phyloP scores from a whole-genome alignment of 2,888 invertebrate genomes.

The Sturmia bella region DNA sequence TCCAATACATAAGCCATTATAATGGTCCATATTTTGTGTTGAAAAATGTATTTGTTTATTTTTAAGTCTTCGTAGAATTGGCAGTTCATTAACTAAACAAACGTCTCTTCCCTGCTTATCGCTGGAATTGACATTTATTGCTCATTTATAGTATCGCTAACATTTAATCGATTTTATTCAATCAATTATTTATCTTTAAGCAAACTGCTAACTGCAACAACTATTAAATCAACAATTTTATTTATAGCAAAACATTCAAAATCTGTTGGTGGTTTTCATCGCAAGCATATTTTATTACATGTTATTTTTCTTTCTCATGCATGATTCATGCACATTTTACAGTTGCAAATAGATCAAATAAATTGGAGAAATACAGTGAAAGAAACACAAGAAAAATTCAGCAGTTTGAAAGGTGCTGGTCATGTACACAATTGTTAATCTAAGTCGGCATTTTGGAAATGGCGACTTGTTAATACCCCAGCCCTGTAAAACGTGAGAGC shows the following conservation, averaged over 20 bases:
- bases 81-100: too few relatives aligned
- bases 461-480: too few relatives aligned
- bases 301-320: slow-evolving; percentile 1
- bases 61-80: too few relatives aligned
- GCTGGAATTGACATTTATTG: not conserved
- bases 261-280: slow-evolving; percentile 17
- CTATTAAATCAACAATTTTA: slow-evolving; percentile 24
- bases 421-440: too few relatives aligned
- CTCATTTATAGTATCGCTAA: not conserved
- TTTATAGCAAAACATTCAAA: slow-evolving; percentile 37
- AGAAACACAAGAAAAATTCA: too few relatives aligned
- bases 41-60: too few relatives aligned
- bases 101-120: too few relatives aligned
- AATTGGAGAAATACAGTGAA: slow-evolving; percentile 5
- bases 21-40: too few relatives aligned
- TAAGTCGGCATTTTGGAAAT: too few relatives aligned
- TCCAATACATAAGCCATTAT: too few relatives aligned
- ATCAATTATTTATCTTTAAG: slow-evolving; percentile 6
- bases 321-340: slow-evolving; percentile 5
- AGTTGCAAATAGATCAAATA: not conserved
- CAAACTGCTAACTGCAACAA: slow-evolving; percentile 21
- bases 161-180: not conserved
- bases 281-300: slow-evolving; percentile 7
- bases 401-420: too few relatives aligned
- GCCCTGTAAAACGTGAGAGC: too few relatives aligned